Evolutionary conservation across 2,113 vertebrate species (phyloP).

Genomic region (Cichladusa arquata): DNA sequence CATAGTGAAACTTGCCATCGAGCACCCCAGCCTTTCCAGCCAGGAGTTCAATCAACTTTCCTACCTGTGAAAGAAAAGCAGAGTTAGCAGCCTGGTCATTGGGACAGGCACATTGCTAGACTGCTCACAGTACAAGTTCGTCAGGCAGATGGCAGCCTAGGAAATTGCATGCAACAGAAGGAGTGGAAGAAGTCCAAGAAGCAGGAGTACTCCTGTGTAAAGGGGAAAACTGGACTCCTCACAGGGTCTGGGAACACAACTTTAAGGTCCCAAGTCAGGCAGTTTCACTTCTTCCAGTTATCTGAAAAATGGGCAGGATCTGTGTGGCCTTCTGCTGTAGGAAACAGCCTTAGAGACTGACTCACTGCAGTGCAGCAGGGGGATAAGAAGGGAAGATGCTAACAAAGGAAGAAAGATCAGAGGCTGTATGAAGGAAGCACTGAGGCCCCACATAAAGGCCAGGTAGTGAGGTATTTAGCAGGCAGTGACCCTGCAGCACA

Average conservation of each 20-base stretch:
- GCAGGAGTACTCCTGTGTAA: not conserved
- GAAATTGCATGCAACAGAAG: not conserved
- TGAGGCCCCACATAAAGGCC: not conserved
- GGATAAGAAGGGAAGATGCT: not conserved
- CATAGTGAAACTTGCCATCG: conserved; percentile 94
- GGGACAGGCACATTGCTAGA: not conserved
- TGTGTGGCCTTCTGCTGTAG: not conserved
- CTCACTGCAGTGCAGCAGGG: fast-evolving
- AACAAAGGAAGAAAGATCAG: not conserved
- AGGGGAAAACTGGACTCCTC: not conserved
- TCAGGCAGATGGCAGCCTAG: not conserved
- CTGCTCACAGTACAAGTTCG: fast-evolving
- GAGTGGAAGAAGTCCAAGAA: not conserved
- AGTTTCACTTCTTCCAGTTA: not conserved
- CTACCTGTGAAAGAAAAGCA: conserved; percentile 80
- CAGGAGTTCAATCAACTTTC: conserved; percentile 94
- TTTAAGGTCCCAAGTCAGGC: not conserved
- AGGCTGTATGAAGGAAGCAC: not conserved
- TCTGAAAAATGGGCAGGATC: not conserved
- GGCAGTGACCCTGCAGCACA: not conserved
- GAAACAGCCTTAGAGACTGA: not conserved
- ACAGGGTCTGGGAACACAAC: not conserved
- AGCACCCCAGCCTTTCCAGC: conserved; percentile 95
- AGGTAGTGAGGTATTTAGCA: not conserved
- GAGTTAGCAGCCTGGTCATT: not conserved